Evolutionary conservation across 2,113 vertebrate genomes (phyloP).

Genomic region (Eira barbara): DNA sequence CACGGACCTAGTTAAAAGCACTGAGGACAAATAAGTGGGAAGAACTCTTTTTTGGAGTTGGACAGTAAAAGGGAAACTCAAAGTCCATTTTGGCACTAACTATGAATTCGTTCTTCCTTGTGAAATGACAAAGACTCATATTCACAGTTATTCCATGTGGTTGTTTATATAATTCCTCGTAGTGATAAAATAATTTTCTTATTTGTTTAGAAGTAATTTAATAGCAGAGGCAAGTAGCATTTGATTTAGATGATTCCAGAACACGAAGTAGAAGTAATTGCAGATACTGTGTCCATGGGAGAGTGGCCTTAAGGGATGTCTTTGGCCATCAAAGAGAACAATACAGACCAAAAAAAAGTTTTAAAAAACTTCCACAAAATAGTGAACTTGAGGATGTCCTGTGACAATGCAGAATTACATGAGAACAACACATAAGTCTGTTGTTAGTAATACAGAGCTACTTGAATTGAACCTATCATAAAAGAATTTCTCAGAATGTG

Average conservation of each 20-base stretch:
- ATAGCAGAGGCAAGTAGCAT: slow-evolving; percentile 19
- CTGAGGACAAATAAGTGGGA: background rate
- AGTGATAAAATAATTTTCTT: slow-evolving; percentile 21
- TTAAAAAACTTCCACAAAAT: background rate
- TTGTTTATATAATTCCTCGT: slow-evolving; percentile 32
- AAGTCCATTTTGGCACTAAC: slow-evolving; percentile 23
- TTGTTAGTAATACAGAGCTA: background rate
- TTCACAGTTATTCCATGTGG: slow-evolving; percentile 26
- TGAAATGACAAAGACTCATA: slow-evolving; percentile 29
- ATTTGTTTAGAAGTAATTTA: slow-evolving; percentile 27
- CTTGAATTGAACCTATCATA: background rate
- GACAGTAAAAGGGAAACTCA: slow-evolving; percentile 17
- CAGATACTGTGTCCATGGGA: background rate
- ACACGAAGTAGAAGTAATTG: background rate
- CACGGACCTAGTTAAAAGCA: background rate
- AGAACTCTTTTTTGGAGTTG: background rate
- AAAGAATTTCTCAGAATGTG: background rate
- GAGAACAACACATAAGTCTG: background rate
- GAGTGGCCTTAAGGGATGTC: background rate
- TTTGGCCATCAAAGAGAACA: background rate
- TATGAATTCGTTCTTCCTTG: background rate
- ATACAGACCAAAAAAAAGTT: background rate
- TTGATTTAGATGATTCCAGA: slow-evolving; percentile 19
- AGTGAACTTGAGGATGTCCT: background rate
- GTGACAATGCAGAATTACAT: background rate